Conservation (phyloP, 2,113 vertebrate species). For the Rhinopomastus cyanomelas region DNA sequence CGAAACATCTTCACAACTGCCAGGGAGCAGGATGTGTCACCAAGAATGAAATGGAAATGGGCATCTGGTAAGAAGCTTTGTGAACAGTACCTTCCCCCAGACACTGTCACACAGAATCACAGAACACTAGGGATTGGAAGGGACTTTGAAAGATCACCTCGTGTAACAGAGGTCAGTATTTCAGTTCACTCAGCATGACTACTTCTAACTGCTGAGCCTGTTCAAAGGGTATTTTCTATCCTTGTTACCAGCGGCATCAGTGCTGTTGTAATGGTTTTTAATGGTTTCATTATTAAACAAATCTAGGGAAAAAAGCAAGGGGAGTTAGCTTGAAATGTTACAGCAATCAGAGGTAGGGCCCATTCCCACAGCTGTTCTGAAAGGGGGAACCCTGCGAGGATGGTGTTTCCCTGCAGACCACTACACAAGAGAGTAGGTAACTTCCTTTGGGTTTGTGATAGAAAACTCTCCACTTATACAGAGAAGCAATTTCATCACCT, state of each 20-base stretch:
- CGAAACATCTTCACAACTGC: background rate
- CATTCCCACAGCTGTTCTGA: background rate
- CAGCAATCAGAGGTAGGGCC: background rate
- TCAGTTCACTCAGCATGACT: background rate
- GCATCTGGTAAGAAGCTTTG: no score
- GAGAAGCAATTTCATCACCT: background rate
- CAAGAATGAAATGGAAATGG: background rate
- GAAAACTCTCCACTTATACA: background rate
- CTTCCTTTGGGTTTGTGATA: background rate
- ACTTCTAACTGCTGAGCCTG: background rate
- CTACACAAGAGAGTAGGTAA: background rate
- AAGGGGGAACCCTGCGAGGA: background rate
- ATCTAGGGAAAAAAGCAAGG: background rate
- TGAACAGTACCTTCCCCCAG: no score
- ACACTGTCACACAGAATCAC: no score
- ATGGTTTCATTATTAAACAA: background rate
- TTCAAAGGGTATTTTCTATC: background rate
- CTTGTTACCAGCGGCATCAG: background rate
- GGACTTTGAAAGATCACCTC: no score
- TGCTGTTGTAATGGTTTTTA: background rate
- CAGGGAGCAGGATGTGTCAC: background rate
- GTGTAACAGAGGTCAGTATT: background rate
- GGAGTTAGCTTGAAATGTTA: background rate
- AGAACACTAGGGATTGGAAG: no score
- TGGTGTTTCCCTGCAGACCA: background rate